Evolutionary conservation across 2,888 invertebrate genomes (phyloP), one percentile per base, ranked within the genome.

Genomic region (Atherix ibis): DNA sequence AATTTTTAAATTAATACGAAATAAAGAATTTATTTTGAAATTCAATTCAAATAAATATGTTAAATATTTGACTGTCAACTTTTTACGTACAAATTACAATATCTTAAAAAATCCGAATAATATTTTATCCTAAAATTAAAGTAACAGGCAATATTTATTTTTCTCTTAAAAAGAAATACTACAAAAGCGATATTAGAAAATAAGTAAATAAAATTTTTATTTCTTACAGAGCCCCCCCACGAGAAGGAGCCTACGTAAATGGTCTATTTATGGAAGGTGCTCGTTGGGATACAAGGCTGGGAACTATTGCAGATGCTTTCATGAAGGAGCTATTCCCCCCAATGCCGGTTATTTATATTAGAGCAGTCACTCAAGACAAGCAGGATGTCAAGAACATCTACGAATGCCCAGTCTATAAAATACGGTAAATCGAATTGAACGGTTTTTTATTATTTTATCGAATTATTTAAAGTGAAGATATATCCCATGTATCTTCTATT

Each of bases 391-490:
- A 83, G 44, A 88, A 82, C 54, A 71, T 85, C 43, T 92, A 91
- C 60, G 87, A 87, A 52, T 92, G 91, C 56, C 91, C 92, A 6
- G 82, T 92, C 5, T 94, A 94, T 59, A 91, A 91, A 64, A 92
- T 89, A 9, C 70, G 79, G 54, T 54, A 47, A 44, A 48, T 40
- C 19, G 37, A 13, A 28, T n/a, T 32, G n/a, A 22, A 22, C 10
- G 22, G 6, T 10, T 22, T 22, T 22, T 22, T 22, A 8, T 22
- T 22, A 10, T 22, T 22, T 22, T 22, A 10, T 22, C n/a, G n/a
- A n/a, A n/a, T n/a, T n/a, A n/a, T n/a, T n/a, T n/a, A n/a, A n/a
- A n/a, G n/a, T n/a, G n/a, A n/a, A n/a, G n/a, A n/a, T n/a, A n/a
- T n/a, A n/a, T n/a, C n/a, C n/a, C n/a, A n/a, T n/a, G n/a, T n/a